Evolutionary conservation across 2,888 invertebrate species (phyloP).

Genomic region (Ichneumoninae sp.): DNA sequence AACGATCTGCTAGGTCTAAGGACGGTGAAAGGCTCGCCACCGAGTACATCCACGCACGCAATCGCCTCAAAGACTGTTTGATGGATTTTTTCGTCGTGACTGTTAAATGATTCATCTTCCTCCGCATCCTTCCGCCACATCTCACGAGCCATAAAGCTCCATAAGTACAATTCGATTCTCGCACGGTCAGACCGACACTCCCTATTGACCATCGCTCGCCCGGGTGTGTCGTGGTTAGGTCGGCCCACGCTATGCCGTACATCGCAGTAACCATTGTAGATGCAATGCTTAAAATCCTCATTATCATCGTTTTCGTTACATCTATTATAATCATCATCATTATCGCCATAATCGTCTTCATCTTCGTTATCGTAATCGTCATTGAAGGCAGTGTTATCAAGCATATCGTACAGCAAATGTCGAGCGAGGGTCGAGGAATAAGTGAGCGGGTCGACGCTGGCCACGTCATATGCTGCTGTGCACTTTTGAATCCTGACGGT

Average conservation of each 20-base stretch:
- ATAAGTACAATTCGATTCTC: conserved; percentile 1
- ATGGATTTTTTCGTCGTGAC: background rate
- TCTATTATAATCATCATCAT: conserved; percentile 30
- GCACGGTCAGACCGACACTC: conserved; percentile 20
- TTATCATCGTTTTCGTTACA: conserved; percentile 24
- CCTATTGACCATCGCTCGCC: conserved; percentile 2
- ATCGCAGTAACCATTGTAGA: conserved; percentile 40
- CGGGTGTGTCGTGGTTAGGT: conserved; percentile 1
- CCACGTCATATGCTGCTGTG: conserved; percentile 18
- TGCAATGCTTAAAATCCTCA: conserved; percentile 61
- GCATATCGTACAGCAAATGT: conserved; percentile 67
- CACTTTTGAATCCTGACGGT: conserved; percentile 12
- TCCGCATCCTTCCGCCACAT: conserved; percentile 6
- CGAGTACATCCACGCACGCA: conserved; percentile 62
- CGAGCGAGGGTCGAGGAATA: conserved; percentile 22
- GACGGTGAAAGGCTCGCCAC: conserved; percentile 40
- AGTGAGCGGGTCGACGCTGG: conserved; percentile 34
- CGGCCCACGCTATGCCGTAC: background rate
- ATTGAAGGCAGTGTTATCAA: conserved; percentile 78
- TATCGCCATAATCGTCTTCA: conserved; percentile 38
- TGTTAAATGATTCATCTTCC: conserved; percentile 9
- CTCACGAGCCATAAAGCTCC: background rate
- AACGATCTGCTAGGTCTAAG: conserved; percentile 2
- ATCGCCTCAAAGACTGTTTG: conserved; percentile 49
- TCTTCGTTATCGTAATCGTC: conserved; percentile 57